Base-by-base conservation (phyloP, 2,888 invertebrate genomes). In the Watsonalla cultraria region DNA sequence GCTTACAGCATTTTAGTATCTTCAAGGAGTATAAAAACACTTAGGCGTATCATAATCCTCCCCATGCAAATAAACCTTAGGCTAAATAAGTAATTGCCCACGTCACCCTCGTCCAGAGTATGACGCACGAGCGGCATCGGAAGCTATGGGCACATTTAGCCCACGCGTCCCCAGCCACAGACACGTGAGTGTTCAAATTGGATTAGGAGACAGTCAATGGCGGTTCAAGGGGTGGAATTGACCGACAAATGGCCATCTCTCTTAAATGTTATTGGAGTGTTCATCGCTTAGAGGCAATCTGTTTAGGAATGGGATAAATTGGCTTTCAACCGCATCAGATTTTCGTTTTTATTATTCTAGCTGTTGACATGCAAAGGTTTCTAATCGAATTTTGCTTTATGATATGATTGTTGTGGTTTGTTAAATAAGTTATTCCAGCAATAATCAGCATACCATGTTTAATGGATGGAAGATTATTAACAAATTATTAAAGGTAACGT, bases 111-210 rank as follows among this genome's bases (percentile, higher is more conserved):
- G 64, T 71, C 67, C 65, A 77, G 75, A 70, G 67, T 68, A 75
- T 82, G 84, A 84, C 84, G 82, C 80, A 83, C 74, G 68, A 66
- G 64, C 68, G 68, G 70, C 74, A 79, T 76, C 73, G 72, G 72
- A 77, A 74, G 68, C 68, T 70, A 70, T 70, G 66, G 76, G 77
- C 74, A 75, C 75, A 74, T 74, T 70, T 62, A 58, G 56, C 82
- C 79, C 78, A 83, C 82, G 74, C 78, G 59, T 55, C 51, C 61
- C 55, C 51, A 47, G 61, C 52, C 49, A 45, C 51, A 60, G 61
- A 66, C 66, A 72, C 70, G 67, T 70, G 70, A 72, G 68, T 67
- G 54, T 56, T 57, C 55, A 62, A 72, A 74, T 69, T 66, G 72
- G 73, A 74, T 77, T 76, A 78, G 69, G 65, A 62, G 65, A 65